Evolutionary conservation across 2,888 invertebrate genomes (phyloP).

Genomic region (Lasioglossum pauxillum): DNA sequence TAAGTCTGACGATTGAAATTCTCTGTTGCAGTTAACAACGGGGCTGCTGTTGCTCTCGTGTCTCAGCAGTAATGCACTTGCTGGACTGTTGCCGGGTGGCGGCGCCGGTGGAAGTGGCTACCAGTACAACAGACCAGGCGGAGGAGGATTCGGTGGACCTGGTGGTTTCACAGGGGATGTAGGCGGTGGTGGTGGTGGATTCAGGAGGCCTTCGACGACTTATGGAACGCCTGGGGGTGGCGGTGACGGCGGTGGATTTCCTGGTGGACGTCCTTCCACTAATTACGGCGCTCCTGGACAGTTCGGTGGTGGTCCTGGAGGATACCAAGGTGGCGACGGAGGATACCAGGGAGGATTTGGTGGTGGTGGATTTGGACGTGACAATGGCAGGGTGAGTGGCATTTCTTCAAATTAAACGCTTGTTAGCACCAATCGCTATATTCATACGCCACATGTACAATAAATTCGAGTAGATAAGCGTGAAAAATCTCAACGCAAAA

Average conservation of each 20-base stretch:
- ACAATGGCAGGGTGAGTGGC: conserved; percentile 73
- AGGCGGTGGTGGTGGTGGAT: conserved; percentile 34
- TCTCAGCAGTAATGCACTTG: conserved; percentile 73
- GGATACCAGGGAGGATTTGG: conserved; percentile 61
- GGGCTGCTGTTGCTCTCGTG: conserved; percentile 75
- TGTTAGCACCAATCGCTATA: no score
- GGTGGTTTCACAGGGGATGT: conserved; percentile 63
- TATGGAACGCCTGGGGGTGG: conserved; percentile 48
- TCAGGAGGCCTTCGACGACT: conserved; percentile 38
- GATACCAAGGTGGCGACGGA: conserved; percentile 32
- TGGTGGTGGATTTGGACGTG: conserved; percentile 52
- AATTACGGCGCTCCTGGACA: background rate
- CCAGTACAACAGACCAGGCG: conserved; percentile 80
- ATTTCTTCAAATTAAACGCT: background rate
- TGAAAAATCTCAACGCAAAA: no score
- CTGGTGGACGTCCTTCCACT: background rate
- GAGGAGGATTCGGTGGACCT: conserved; percentile 59
- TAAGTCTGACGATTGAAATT: background rate
- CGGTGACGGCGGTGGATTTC: conserved; percentile 1
- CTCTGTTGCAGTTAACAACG: conserved; percentile 73
- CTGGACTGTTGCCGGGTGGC: conserved; percentile 77
- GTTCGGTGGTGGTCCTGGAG: conserved; percentile 28
- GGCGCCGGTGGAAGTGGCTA: conserved; percentile 74
- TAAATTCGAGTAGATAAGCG: no score
- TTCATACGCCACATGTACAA: no score